phyloP scores from a whole-genome alignment of 1,140 invertebrate genomes.

The Onthophagus taurus region DNA sequence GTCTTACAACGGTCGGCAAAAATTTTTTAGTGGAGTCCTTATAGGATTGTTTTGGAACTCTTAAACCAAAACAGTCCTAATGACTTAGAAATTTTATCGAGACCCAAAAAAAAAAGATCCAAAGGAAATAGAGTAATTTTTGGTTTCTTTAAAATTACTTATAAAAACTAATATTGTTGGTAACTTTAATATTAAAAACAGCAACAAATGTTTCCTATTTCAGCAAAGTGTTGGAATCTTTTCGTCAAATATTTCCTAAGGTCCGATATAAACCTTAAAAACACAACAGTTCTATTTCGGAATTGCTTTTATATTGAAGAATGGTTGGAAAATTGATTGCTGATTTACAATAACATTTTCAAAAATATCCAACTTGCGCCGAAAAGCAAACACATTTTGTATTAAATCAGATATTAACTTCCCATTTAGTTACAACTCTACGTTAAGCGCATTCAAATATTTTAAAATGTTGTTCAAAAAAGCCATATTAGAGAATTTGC shows the following conservation, averaged over 20 bases:
- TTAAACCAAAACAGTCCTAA: too few species aligned
- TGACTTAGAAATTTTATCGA: too few species aligned
- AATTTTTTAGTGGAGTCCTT: too few species aligned
- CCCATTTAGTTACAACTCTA: constrained; percentile 6
- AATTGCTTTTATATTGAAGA: constrained; percentile 9
- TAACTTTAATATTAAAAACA: too few species aligned
- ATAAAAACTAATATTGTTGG: too few species aligned
- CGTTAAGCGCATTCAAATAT: constrained; percentile 14
- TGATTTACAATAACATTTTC: constrained; percentile 14
- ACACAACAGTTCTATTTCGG: too few species aligned
- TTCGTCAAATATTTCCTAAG: constrained; percentile 10
- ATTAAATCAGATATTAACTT: constrained; percentile 16
- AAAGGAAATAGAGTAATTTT: too few species aligned
- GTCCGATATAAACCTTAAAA: constrained; percentile 9
- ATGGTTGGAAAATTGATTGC: constrained; percentile 12
- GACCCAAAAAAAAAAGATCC: too few species aligned
- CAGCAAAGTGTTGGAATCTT: constrained; percentile 17
- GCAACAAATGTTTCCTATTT: constrained; percentile 14
- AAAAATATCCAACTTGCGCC: constrained; percentile 13
- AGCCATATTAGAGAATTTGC: constrained; percentile 11
- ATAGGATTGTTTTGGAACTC: too few species aligned
- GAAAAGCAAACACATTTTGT: constrained; percentile 15
- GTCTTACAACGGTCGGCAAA: too few species aligned
- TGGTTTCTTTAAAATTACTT: too few species aligned
- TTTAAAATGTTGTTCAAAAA: constrained; percentile 9